A percentile compares a stretch with the other conserved stretches of the same genome.
Conservation (phyloP, 2,797 vertebrate species). For the Oophaga sylvatica region DNA sequence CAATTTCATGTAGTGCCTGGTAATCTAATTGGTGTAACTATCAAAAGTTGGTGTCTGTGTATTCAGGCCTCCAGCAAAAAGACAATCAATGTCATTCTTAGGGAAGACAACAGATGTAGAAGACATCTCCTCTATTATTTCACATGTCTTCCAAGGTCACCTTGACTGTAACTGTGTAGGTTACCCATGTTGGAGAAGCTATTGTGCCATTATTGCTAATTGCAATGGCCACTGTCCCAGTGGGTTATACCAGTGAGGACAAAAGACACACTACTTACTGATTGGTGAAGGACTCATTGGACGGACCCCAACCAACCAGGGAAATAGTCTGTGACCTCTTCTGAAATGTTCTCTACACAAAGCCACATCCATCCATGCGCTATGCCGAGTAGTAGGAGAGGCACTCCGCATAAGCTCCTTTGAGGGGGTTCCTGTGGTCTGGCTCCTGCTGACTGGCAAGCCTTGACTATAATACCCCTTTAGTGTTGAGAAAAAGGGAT, state of each 20-base stretch:
- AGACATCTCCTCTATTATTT: background rate
- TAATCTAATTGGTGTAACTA: slow-evolving; percentile 36
- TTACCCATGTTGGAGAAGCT: background rate
- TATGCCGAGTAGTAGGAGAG: too few relatives aligned
- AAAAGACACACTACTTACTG: background rate
- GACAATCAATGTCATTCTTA: slow-evolving; percentile 19
- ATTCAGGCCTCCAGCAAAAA: slow-evolving; percentile 3
- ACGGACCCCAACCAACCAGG: too few relatives aligned
- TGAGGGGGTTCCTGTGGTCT: too few relatives aligned
- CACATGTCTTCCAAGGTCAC: slow-evolving; percentile 23
- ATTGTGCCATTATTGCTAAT: background rate
- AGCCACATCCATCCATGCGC: too few relatives aligned
- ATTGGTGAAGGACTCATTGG: too few relatives aligned
- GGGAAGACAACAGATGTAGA: background rate
- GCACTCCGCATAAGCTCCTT: too few relatives aligned
- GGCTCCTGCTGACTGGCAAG: too few relatives aligned
- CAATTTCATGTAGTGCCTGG: slow-evolving; percentile 33
- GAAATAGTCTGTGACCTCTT: too few relatives aligned
- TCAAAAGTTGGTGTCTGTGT: slow-evolving; percentile 10
- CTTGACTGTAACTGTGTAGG: background rate
- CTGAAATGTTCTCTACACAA: too few relatives aligned
- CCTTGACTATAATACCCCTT: too few relatives aligned
- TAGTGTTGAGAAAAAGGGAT: too few relatives aligned
- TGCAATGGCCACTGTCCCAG: background rate
- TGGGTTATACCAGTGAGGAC: background rate